Base-by-base conservation (phyloP, 2,113 vertebrate species). In the Marmota monax region DNA sequence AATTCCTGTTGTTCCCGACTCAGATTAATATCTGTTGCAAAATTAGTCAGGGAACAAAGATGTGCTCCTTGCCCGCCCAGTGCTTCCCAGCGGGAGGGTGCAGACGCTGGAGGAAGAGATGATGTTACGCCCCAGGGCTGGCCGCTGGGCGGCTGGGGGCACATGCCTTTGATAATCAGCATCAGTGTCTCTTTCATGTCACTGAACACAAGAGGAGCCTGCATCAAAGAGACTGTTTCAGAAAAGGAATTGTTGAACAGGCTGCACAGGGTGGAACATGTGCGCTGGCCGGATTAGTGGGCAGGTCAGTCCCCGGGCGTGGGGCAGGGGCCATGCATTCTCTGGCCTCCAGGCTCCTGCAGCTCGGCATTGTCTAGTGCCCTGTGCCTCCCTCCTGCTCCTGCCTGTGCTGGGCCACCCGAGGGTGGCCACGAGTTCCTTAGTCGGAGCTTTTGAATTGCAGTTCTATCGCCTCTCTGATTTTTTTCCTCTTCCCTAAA, bases 121-220 rank as follows among this genome's bases (percentile, higher is more conserved):
- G 97, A 92, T 96, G 97, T 99, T 98, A 98, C 98, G 85, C 96
- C 98, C 98, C 98, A 76, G 92, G 96, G 98, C 95, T 70, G 94
- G 97, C 96, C 0, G 13, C 97, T 93, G 69, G 92, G 97, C 83
- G 97, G 97, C 98, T 97, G 90, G 92, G 94, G 97, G 97, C 94
- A 73, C 97, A 98, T 97, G 98, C 98, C 98, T 99, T 98, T 98
- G 98, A 98, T 98, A 98, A 98, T 98, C 98, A 95, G 96, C 98
- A 91, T 98, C 97, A 98, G 98, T 98, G 98, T 98, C 98, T 98
- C 98, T 99, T 99, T 98, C 98, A 98, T 98, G 98, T 98, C 97
- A 88, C 97, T 98, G 98, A 98, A 96, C 88, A 98, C 97, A 98
- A 98, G 97, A 98, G 95, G 97, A 92, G 97, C 95, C 98, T 96